A percentile compares a stretch with the other conserved stretches of the same genome.
Evolutionary conservation across 2,113 vertebrate species (phyloP).

Genomic region (Hyla sarda): DNA sequence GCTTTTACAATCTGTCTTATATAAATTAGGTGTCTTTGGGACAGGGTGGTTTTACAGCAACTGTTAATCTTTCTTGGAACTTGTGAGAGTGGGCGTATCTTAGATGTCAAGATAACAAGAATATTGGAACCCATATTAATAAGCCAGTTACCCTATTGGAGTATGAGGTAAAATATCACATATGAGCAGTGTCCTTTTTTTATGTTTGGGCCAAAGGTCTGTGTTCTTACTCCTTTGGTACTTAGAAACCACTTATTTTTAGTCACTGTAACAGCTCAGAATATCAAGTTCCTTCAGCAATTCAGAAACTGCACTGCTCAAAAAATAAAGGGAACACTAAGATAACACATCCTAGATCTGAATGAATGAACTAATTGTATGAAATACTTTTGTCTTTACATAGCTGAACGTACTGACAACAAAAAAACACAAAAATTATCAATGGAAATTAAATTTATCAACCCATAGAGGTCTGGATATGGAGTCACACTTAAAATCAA

Average conservation of each 20-base stretch:
- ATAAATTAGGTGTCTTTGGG: conserved; percentile 81
- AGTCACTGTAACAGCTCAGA: conserved; percentile 68
- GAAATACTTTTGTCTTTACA: too few species aligned
- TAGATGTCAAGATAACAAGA: conserved; percentile 71
- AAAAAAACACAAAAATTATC: too few species aligned
- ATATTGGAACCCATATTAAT: conserved; percentile 75
- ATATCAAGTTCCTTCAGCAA: conserved; percentile 67
- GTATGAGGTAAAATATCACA: conserved; percentile 68
- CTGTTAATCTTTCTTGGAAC: conserved; percentile 75
- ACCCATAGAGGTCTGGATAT: too few species aligned
- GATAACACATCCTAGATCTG: too few species aligned
- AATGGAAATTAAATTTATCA: too few species aligned
- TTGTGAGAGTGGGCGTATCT: conserved; percentile 68
- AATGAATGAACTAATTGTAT: too few species aligned
- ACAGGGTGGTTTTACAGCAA: conserved; percentile 75
- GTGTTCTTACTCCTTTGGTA: conserved; percentile 72
- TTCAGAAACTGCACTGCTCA: conserved; percentile 2
- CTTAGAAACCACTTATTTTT: conserved; percentile 68
- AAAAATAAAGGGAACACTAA: too few species aligned
- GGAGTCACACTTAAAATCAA: too few species aligned
- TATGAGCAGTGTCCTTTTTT: conserved; percentile 65
- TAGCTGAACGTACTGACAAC: too few species aligned
- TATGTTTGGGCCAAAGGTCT: conserved; percentile 73
- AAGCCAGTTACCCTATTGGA: conserved; percentile 73
- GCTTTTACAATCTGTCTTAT: conserved; percentile 74